phyloP scores from a whole-genome alignment of 2,797 vertebrate genomes.

The Pseudopleuronectes americanus region DNA sequence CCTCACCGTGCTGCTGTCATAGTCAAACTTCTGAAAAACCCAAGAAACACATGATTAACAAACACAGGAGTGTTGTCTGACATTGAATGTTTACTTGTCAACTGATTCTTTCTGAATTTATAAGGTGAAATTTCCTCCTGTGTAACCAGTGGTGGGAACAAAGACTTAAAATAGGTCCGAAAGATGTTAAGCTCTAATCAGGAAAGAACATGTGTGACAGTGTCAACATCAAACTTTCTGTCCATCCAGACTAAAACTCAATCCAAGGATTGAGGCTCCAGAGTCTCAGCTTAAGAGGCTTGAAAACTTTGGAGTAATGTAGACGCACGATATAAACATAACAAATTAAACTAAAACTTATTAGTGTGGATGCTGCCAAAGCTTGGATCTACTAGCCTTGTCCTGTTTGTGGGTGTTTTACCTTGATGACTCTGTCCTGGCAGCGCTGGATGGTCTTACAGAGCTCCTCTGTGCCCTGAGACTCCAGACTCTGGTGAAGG shows the following conservation, averaged over 20 bases:
- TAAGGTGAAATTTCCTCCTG: not conserved
- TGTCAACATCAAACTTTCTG: no score
- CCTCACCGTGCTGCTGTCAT: constrained; percentile 95
- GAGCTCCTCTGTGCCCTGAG: constrained; percentile 86
- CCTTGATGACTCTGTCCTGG: constrained; percentile 96
- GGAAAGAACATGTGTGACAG: no score
- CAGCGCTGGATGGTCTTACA: constrained; percentile 94
- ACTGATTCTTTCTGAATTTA: not conserved
- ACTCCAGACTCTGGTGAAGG: constrained; percentile 92
- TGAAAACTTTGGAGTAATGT: not conserved
- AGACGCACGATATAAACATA: no score
- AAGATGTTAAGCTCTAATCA: no score
- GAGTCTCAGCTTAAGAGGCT: not conserved
- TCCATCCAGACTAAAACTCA: no score
- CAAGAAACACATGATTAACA: not conserved
- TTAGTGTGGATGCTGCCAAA: not conserved
- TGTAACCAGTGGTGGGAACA: no score
- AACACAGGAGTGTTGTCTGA: not conserved
- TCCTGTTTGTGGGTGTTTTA: constrained; percentile 37
- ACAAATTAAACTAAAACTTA: no score
- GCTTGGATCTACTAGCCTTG: not conserved
- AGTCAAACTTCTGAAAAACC: constrained; percentile 91
- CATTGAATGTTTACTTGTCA: not conserved
- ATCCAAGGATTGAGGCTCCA: not conserved
- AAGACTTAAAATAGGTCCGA: no score